Percentiles rank a stretch among this genome's conserved stretches.
phyloP scores from a whole-genome alignment of 2,888 invertebrate genomes.

The Sialis lutaria region DNA sequence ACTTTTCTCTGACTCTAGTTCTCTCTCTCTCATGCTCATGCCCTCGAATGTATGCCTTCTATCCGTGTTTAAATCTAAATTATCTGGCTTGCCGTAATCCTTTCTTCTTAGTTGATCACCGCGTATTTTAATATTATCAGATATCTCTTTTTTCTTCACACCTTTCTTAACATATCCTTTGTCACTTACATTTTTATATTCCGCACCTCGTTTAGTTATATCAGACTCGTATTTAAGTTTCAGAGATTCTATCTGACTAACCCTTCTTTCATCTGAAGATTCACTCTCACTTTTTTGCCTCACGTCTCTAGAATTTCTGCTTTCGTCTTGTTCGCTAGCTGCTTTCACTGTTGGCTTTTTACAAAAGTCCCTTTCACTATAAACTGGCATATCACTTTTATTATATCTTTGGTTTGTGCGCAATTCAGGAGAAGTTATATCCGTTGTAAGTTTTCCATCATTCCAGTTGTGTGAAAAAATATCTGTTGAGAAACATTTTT shows the following conservation, averaged over 20 bases:
- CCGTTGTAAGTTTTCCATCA: not conserved
- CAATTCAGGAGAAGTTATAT: not conserved
- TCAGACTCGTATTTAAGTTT: not conserved
- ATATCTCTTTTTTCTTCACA: conserved; percentile 4
- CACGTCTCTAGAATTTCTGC: conserved; percentile 15
- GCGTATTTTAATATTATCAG: conserved; percentile 5
- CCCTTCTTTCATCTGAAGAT: not conserved
- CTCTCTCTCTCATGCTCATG: conserved; percentile 18
- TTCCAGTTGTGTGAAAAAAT: not conserved
- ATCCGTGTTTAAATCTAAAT: conserved; percentile 6
- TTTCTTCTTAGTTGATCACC: conserved; percentile 9
- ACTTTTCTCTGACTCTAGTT: conserved; percentile 16
- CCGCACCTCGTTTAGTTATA: not conserved
- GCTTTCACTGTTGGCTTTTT: conserved; percentile 15
- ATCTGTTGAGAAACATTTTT: too few relatives aligned
- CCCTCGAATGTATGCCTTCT: conserved; percentile 20
- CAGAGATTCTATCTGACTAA: not conserved
- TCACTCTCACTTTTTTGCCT: conserved; percentile 4
- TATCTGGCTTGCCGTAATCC: conserved; percentile 9
- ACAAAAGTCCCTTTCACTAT: not conserved
- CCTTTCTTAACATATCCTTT: not conserved
- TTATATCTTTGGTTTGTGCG: conserved; percentile 3
- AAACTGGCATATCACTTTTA: not conserved
- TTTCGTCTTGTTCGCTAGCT: conserved; percentile 15
- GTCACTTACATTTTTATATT: not conserved